A percentile compares a stretch with the other conserved stretches of the same genome.
These are phyloP conservation scores for Stenodera caucasica DNA, from an alignment of 2,888 invertebrate species.

Conservation along the genomic window DNA sequence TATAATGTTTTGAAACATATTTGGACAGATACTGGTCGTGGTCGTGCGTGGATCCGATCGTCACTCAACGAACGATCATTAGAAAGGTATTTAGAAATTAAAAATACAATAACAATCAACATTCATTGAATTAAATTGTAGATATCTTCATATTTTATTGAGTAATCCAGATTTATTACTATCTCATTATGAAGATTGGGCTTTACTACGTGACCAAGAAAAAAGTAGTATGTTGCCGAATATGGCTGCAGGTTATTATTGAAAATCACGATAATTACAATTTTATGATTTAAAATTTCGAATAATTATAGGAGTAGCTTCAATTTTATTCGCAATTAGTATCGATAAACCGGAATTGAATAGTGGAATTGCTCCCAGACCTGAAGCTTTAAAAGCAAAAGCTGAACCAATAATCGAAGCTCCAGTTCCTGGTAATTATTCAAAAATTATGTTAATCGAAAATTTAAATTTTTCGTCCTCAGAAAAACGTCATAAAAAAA, in stretches of 20 bases:
- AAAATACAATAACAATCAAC: not conserved
- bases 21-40: slow-evolving; percentile 76
- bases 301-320: slow-evolving; percentile 68
- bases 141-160: slow-evolving; percentile 75
- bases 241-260: slow-evolving; percentile 75
- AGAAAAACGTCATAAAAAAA: slow-evolving; percentile 56
- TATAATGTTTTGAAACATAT: slow-evolving; percentile 72
- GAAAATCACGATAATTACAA: not conserved
- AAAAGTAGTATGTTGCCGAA: slow-evolving; percentile 77
- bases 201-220: slow-evolving; percentile 81
- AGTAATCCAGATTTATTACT: slow-evolving; percentile 64
- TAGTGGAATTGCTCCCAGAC: slow-evolving; percentile 58
- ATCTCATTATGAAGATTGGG: slow-evolving; percentile 83
- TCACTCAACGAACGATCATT: slow-evolving; percentile 89
- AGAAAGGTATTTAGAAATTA: slow-evolving; percentile 64
- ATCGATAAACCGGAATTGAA: slow-evolving; percentile 86
- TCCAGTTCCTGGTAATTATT: slow-evolving; percentile 60
- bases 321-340: slow-evolving; percentile 89
- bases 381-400: slow-evolving; percentile 56
- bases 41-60: slow-evolving; percentile 86
- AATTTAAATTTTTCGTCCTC: slow-evolving; percentile 16
- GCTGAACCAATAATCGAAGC: slow-evolving; percentile 71
- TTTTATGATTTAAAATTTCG: slow-evolving; percentile 5
- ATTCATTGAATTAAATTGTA: slow-evolving; percentile 39
- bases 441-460: not conserved